Evolutionary conservation across 2,888 invertebrate species (phyloP), one percentile per base, ranked within the genome.

Genomic region (Caradrina kadenii): DNA sequence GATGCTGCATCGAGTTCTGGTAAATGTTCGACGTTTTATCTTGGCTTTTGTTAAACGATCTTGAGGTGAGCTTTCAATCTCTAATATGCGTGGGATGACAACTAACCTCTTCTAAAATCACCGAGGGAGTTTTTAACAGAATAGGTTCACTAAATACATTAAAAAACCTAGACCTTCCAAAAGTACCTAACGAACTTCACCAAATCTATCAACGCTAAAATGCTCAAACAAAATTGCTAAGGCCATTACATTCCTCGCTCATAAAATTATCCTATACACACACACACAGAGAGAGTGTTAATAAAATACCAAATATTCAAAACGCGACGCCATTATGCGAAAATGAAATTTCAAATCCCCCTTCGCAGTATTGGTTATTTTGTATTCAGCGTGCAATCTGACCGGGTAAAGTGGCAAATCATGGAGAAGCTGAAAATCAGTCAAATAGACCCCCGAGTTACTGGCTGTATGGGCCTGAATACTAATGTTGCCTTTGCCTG

Each of bases 361-460:
- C 85, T 81, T 84, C 86, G 35, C 86, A 82, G 86, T 87, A 93
- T 93, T 91, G 92, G 91, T 90, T 91, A 86, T 84, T 95, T 93
- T 86, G 89, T 92, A 95, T 95, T 95, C 95, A 92, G 84, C 86
- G 80, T 91, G 83, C 89, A 89, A 77, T 75, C 91, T 95, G 95
- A 94, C 95, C 93, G 95, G 94, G 94, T 92, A 93, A 95, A 95
- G 95, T 95, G 95, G 94, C 94, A 94, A 95, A 95, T 95, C 95
- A 95, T 94, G 93, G 93, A 95, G 93, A 90, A 92, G 92, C 94
- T 94, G 95, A 94, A 94, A 95, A 95, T 95, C 95, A 95, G 95
- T 95, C 95, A 94, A 95, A 95, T 94, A 95, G 94, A 94, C 93
- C 93, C 89, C 91, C 89, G 94, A 92, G 94, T 92, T 93, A 92